These are phyloP conservation scores for Brachionus paranguensis DNA, from an alignment of 1,140 invertebrate species.

Conservation along the genomic window DNA sequence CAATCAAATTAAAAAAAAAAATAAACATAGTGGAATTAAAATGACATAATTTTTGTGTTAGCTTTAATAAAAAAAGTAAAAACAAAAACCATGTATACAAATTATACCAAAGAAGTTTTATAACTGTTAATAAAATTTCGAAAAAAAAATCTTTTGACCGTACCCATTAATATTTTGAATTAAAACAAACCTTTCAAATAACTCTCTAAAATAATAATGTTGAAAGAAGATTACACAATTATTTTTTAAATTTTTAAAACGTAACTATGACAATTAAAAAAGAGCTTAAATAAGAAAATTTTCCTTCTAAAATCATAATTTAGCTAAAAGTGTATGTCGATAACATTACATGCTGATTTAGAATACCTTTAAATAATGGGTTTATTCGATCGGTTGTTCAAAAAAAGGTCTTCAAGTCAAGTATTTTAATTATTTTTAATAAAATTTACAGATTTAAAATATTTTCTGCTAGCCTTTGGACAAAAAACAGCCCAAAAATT, in stretches of 20 bases:
- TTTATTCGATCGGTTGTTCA: background rate
- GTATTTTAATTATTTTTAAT: background rate
- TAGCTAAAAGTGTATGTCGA: background rate
- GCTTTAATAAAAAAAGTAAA: too few relatives aligned
- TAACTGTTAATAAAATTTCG: too few relatives aligned
- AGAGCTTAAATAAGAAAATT: background rate
- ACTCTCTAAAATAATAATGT: background rate
- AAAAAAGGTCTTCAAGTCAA: conserved; percentile 11
- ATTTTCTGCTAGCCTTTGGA: background rate
- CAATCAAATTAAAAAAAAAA: too few relatives aligned
- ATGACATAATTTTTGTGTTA: too few relatives aligned
- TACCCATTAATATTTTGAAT: background rate
- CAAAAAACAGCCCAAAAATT: background rate
- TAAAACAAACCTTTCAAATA: background rate
- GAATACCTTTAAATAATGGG: background rate
- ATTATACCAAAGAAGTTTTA: too few relatives aligned
- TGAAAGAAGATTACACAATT: background rate
- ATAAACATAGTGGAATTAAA: too few relatives aligned
- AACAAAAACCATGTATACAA: too few relatives aligned
- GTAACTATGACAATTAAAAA: conserved; percentile 3
- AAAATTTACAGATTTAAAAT: background rate
- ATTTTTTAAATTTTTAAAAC: background rate
- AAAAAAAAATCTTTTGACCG: background rate
- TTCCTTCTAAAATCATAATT: background rate
- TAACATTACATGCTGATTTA: background rate